These are phyloP conservation scores for Antitype chi DNA, from an alignment of 2,888 invertebrate species.

Conservation along the genomic window DNA sequence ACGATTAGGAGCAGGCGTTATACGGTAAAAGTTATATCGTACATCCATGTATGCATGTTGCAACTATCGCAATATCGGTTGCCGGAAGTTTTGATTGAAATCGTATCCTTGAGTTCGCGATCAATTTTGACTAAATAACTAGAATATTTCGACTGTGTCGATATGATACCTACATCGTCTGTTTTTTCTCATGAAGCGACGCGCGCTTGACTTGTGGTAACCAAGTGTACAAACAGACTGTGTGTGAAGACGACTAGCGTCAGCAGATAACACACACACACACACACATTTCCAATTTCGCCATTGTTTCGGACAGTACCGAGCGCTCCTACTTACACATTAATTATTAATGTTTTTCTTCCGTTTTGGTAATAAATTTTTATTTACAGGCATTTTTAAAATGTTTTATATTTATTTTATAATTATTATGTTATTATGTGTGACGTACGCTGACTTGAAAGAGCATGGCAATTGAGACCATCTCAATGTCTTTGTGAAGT, in stretches of 20 bases:
- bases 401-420: too few relatives aligned
- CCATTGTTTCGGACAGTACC: too few relatives aligned
- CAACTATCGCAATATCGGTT: conserved; percentile 43
- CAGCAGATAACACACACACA: neutral
- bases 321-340: too few relatives aligned
- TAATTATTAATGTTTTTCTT: too few relatives aligned
- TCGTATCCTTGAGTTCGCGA: conserved; percentile 3
- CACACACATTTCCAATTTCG: neutral
- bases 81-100: conserved; percentile 34
- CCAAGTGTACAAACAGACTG: neutral
- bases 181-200: neutral
- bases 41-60: conserved; percentile 6
- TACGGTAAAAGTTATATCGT: neutral
- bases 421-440: too few relatives aligned
- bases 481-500: too few relatives aligned
- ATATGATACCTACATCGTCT: neutral
- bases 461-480: too few relatives aligned
- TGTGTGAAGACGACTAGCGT: neutral
- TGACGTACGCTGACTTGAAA: too few relatives aligned
- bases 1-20: neutral
- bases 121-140: conserved; percentile 12
- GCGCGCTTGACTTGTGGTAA: neutral
- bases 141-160: neutral
- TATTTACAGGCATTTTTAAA: too few relatives aligned
- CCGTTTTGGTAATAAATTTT: too few relatives aligned